Base-by-base conservation (phyloP, 2,113 vertebrate genomes). In the Peromyscus maniculatus region DNA sequence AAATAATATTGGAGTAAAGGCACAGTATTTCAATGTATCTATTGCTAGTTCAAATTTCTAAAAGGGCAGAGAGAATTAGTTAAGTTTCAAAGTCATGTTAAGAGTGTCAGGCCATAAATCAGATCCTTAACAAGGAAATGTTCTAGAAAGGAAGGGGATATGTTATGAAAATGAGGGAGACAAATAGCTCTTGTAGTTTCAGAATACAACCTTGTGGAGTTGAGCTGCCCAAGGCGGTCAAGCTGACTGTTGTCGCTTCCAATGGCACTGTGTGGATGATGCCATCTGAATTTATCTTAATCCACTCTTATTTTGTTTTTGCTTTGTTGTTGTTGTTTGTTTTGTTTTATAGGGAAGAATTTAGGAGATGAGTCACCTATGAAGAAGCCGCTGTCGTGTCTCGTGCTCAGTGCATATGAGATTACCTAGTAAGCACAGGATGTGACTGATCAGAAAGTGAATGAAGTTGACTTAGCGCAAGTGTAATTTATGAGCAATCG, bases 401-500 rank as follows among this genome's bases (percentile, higher is more conserved):
- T 12, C 88, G 26, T 82, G 31, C 31, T 49, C 21, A 95, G 77
- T 39, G 74, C 43, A 57, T 46, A 43, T 84, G 43, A 87, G 95
- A 75, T 84, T 90, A 91, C 33, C 79, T 83, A 33, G 24, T 77
- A 91, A 92, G 49, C 71, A 71, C 57, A 39, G 62, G 89, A 36
- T 49, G 9, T 1, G 39, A 2, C 87, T 96, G 59, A 59, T 97
- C 31, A 90, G 95, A 62, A 90, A 91, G 17, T 92, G 36, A 95
- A 94, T 94, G 75, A 96, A 95, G 84, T 90, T 67, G 57, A 95
- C 55, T 84, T 88, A 57, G 75, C 31, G 21, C 21, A 86, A 89
- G 91, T 93, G 55, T 43, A 57, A 97, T 97, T 98, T 96, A 97
- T 94, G 64, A 94, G 75, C 36, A 96, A 19, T 59, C 78, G 90